phyloP scores from a whole-genome alignment of 2,797 vertebrate genomes.

The Sciurus vulgaris region DNA sequence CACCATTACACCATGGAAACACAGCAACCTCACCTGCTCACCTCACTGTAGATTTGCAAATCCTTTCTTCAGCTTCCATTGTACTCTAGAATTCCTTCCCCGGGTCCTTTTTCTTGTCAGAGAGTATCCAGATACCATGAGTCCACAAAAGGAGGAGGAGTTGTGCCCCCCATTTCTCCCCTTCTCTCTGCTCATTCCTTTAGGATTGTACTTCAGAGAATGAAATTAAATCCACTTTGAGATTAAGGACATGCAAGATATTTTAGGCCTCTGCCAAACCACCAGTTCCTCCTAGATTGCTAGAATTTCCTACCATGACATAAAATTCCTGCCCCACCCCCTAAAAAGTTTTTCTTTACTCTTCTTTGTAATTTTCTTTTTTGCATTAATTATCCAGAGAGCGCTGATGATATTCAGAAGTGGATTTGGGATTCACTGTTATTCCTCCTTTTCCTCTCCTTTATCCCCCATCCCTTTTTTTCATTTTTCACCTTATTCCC shows the following conservation, averaged over 20 bases:
- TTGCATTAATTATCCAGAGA: not conserved
- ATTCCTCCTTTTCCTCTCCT: not conserved
- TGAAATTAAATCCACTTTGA: not conserved
- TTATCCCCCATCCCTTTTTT: not conserved
- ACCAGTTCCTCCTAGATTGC: not conserved
- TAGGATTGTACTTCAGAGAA: not conserved
- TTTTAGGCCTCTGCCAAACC: not conserved
- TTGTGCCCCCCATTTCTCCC: too few species aligned
- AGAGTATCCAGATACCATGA: not conserved
- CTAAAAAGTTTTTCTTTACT: not conserved
- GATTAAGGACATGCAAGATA: not conserved
- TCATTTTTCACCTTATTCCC: too few species aligned
- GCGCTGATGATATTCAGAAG: not conserved
- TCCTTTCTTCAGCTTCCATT: too few species aligned
- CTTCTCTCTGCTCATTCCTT: not conserved
- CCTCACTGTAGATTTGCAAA: not conserved
- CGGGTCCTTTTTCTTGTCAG: not conserved
- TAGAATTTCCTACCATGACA: not conserved
- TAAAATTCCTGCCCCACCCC: not conserved
- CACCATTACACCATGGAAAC: conserved; percentile 72
- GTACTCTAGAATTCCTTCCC: not conserved
- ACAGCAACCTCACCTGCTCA: accelerated
- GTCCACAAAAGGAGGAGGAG: not conserved
- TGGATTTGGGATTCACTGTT: not conserved
- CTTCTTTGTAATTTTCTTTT: not conserved